These are phyloP conservation scores for Asbolus verrucosus DNA, from an alignment of 1,140 invertebrate species.

Conservation along the genomic window DNA sequence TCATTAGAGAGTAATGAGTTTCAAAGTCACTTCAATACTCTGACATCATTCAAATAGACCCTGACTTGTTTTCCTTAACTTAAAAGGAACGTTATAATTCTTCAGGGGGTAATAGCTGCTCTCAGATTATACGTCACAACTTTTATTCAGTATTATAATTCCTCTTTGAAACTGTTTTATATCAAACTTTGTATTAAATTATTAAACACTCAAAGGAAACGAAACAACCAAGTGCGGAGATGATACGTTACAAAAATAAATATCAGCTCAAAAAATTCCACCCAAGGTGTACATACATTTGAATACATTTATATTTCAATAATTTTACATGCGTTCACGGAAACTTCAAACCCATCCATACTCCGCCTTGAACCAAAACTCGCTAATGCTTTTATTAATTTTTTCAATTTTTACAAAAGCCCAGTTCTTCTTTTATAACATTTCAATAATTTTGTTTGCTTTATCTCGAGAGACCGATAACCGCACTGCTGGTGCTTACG, in stretches of 20 bases:
- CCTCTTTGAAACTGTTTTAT: slow-evolving; percentile 16
- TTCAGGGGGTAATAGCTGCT: slow-evolving; percentile 20
- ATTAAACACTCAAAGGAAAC: slow-evolving; percentile 13
- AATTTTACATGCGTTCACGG: neutral
- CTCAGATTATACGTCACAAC: slow-evolving; percentile 21
- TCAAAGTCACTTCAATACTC: slow-evolving; percentile 49
- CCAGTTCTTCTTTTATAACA: neutral
- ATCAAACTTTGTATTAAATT: slow-evolving; percentile 24
- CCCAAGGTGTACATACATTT: slow-evolving; percentile 4
- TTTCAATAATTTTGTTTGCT: slow-evolving; percentile 13
- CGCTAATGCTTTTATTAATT: too few relatives aligned
- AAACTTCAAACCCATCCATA: neutral
- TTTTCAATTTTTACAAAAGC: slow-evolving; percentile 5
- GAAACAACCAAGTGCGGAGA: slow-evolving; percentile 4
- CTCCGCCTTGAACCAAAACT: too few relatives aligned
- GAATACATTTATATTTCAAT: slow-evolving; percentile 1
- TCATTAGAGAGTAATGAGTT: slow-evolving; percentile 52
- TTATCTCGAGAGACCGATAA: slow-evolving; percentile 5
- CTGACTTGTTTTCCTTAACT: slow-evolving; percentile 20
- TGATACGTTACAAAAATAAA: slow-evolving; percentile 3
- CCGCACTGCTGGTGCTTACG: neutral
- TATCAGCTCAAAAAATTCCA: slow-evolving; percentile 10
- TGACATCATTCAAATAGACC: slow-evolving; percentile 38
- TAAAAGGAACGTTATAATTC: slow-evolving; percentile 39
- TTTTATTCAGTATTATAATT: slow-evolving; percentile 35